Evolutionary conservation across 2,888 invertebrate species (phyloP).

Genomic region (Chrysina gloriosa): DNA sequence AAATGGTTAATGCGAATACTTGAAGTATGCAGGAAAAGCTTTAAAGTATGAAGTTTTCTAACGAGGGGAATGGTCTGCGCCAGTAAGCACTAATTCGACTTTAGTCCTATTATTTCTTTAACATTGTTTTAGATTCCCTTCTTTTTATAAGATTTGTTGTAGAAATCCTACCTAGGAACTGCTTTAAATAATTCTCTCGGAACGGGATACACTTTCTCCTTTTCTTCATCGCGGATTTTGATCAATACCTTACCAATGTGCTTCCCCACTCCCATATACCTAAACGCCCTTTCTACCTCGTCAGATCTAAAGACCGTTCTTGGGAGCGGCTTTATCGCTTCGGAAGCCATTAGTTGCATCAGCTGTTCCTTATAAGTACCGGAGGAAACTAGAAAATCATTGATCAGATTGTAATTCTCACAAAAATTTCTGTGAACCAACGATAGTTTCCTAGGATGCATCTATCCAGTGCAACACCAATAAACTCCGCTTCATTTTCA

Average conservation of each 20-base stretch:
- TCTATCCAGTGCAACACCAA: constrained; percentile 80
- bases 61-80: too few species aligned
- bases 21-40: too few species aligned
- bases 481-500: constrained; percentile 69
- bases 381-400: neutral
- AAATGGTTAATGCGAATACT: too few species aligned
- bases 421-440: neutral
- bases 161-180: constrained; percentile 57
- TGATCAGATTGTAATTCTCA: neutral
- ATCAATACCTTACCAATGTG: constrained; percentile 82
- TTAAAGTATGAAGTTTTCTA: too few species aligned
- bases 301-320: constrained; percentile 73
- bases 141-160: too few species aligned
- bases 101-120: too few species aligned
- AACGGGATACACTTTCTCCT: neutral
- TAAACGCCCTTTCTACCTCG: constrained; percentile 79
- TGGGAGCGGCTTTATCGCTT: constrained; percentile 77
- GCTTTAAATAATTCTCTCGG: constrained; percentile 18
- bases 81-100: too few species aligned
- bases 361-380: neutral
- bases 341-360: constrained; percentile 53
- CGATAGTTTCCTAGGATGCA: neutral
- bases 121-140: too few species aligned
- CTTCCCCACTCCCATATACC: constrained; percentile 75
- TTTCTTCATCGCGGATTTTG: constrained; percentile 56